Percentiles rank a stretch among this genome's conserved stretches.
phyloP scores from a whole-genome alignment of 2,888 invertebrate species.

The Exocentrus adspersus region DNA sequence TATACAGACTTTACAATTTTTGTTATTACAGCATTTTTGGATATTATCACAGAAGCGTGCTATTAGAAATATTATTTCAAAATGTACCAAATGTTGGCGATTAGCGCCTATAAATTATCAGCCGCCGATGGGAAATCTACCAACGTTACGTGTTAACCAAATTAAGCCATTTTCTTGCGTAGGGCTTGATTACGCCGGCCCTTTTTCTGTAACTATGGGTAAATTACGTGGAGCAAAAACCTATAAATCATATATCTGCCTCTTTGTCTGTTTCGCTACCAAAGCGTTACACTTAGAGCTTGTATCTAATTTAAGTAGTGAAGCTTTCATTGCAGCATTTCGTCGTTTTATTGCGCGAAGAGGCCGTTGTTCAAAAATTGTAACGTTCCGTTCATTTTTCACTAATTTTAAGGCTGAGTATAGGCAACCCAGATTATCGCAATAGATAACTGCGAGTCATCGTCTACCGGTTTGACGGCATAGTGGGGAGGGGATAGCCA shows the following conservation, averaged over 20 bases:
- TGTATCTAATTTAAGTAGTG: neutral
- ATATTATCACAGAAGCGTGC: neutral
- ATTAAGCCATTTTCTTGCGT: neutral
- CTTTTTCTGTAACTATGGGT: neutral
- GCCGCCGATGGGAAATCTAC: neutral
- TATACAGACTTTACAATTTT: neutral
- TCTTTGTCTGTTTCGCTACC: neutral
- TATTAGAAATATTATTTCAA: neutral
- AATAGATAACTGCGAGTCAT: too few relatives aligned
- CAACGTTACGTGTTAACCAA: neutral
- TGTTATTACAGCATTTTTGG: neutral
- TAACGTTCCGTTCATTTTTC: too few relatives aligned
- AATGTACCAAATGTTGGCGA: neutral
- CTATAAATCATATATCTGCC: neutral
- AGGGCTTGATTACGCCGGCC: neutral
- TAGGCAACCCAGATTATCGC: too few relatives aligned
- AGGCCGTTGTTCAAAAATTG: neutral
- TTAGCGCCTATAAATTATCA: neutral
- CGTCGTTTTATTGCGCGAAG: neutral
- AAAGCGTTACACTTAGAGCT: conserved; percentile 1
- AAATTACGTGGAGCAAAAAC: neutral
- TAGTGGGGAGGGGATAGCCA: too few relatives aligned
- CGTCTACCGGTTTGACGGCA: too few relatives aligned
- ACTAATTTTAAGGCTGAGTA: too few relatives aligned
- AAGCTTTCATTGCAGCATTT: neutral